A percentile compares a stretch with the other conserved stretches of the same genome.
phyloP scores from a whole-genome alignment of 2,113 vertebrate species.

The Taurulus bubalis region DNA sequence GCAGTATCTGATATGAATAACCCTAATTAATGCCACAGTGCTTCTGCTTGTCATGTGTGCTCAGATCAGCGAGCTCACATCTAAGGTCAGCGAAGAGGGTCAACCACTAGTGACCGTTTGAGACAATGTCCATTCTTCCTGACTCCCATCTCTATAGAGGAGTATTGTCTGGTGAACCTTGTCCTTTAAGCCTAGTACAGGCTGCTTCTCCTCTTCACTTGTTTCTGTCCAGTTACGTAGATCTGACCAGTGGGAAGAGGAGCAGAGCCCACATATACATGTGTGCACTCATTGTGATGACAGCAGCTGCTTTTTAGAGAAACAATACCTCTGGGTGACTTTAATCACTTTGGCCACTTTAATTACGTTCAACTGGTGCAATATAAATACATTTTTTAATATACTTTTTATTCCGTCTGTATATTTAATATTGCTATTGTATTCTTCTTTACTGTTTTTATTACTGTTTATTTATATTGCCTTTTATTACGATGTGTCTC shows the following conservation, averaged over 20 bases:
- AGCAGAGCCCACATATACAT: neutral
- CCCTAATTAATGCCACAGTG: neutral
- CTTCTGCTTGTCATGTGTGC: slow-evolving; percentile 7
- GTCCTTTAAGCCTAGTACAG: slow-evolving; percentile 6
- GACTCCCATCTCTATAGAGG: slow-evolving; percentile 24
- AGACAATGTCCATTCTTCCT: slow-evolving; percentile 24
- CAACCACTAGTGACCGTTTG: slow-evolving; percentile 10
- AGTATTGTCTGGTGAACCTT: slow-evolving; percentile 29
- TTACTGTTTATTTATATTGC: no score
- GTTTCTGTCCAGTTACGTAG: slow-evolving; percentile 4
- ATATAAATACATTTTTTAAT: no score
- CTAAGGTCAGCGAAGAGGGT: slow-evolving; percentile 26
- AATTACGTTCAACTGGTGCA: no score
- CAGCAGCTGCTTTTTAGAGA: neutral
- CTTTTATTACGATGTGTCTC: no score
- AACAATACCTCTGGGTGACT: neutral
- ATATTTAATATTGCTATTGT: no score
- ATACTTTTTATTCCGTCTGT: no score
- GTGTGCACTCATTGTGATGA: neutral
- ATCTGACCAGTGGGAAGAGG: slow-evolving; percentile 7
- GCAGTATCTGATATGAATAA: slow-evolving; percentile 1
- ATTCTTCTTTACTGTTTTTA: no score
- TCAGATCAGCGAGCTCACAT: neutral
- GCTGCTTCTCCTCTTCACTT: neutral
- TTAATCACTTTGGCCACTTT: no score